Percentiles rank a stretch among this genome's conserved stretches.
Evolutionary conservation across 1,140 invertebrate genomes (phyloP).

Genomic region (Rhynchophorus ferrugineus): DNA sequence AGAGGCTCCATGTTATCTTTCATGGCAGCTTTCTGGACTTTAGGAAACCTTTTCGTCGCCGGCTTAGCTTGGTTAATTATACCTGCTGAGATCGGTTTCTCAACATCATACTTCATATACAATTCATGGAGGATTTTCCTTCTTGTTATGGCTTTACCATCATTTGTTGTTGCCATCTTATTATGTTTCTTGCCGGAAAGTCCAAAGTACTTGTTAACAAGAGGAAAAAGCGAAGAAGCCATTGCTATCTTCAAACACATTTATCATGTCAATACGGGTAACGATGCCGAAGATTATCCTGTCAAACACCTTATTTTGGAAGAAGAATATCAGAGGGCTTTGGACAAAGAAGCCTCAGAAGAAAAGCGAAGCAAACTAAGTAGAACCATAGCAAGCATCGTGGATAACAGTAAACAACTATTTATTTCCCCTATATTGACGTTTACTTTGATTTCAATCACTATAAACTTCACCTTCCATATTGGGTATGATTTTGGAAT

Average conservation of each 20-base stretch:
- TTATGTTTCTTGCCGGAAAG: slow-evolving; percentile 85
- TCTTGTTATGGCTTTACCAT: slow-evolving; percentile 76
- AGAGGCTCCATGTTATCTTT: slow-evolving; percentile 85
- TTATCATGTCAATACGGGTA: slow-evolving; percentile 72
- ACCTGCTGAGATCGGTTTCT: slow-evolving; percentile 61
- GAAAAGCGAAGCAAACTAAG: slow-evolving; percentile 54
- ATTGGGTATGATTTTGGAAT: slow-evolving; percentile 54
- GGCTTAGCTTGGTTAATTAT: slow-evolving; percentile 84
- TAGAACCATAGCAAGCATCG: slow-evolving; percentile 65
- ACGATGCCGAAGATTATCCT: slow-evolving; percentile 62
- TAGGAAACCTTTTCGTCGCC: slow-evolving; percentile 81
- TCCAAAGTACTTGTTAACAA: slow-evolving; percentile 77
- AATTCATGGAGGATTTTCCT: slow-evolving; percentile 91
- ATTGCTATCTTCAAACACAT: slow-evolving; percentile 71
- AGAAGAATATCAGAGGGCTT: slow-evolving; percentile 41
- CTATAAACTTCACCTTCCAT: slow-evolving; percentile 82
- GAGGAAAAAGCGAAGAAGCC: slow-evolving; percentile 68
- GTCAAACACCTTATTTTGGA: slow-evolving; percentile 69
- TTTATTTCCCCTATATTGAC: slow-evolving; percentile 71
- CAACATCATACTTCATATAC: slow-evolving; percentile 57
- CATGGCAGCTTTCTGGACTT: slow-evolving; percentile 89
- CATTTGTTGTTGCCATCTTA: slow-evolving; percentile 72
- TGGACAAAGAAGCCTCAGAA: slow-evolving; percentile 44
- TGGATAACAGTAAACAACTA: slow-evolving; percentile 70
- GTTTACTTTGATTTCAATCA: slow-evolving; percentile 74